phyloP scores from a whole-genome alignment of 1,140 invertebrate species.

The Tribolium castaneum region DNA sequence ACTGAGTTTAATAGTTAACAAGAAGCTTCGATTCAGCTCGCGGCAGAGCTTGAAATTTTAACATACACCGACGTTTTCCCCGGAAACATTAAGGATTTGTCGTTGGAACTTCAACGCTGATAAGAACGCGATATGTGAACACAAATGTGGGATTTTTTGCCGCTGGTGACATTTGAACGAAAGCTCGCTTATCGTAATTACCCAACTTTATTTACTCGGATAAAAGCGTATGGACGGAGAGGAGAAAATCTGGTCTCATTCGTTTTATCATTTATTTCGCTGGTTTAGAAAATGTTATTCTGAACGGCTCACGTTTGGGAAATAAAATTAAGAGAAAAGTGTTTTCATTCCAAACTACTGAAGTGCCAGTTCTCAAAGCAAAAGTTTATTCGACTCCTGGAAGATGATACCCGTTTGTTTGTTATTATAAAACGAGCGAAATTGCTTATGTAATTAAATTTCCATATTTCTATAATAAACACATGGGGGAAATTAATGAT shows the following conservation, averaged over 20 bases:
- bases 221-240: neutral
- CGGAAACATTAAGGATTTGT: neutral
- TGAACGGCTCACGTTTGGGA: neutral
- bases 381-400: too few species aligned
- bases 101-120: neutral
- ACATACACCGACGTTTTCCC: neutral
- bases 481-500: neutral
- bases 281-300: neutral
- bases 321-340: neutral
- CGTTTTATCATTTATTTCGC: too few species aligned
- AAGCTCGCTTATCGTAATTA: slow-evolving; percentile 11
- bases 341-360: neutral
- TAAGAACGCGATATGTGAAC: slow-evolving; percentile 2
- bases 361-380: neutral
- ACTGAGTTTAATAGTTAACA: neutral
- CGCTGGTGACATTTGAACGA: slow-evolving; percentile 5
- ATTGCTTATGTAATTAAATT: neutral
- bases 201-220: neutral
- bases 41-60: neutral
- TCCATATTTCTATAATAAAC: neutral
- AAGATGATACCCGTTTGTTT: neutral
- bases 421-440: neutral
- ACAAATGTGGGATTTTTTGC: neutral
- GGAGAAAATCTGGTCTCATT: neutral
- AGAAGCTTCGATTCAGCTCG: neutral